Conservation (phyloP, 2,797 vertebrate species). For the Hippoglossus hippoglossus region DNA sequence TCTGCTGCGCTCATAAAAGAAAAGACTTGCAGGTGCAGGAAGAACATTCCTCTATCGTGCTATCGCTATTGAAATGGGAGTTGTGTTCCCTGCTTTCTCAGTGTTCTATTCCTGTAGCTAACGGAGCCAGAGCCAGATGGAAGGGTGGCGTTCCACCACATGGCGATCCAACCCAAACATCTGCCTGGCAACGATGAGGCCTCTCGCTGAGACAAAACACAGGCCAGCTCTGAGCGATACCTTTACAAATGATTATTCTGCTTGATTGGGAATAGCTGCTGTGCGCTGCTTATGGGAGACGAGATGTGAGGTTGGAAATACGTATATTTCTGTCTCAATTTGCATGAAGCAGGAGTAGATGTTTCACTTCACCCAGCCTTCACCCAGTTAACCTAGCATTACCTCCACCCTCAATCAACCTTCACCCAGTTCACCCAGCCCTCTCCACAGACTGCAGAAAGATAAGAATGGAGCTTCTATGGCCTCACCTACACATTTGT, state of each 20-base stretch:
- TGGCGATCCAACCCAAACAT: constrained; percentile 80
- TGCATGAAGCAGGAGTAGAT: neutral
- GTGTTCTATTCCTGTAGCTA: constrained; percentile 77
- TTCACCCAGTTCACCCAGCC: constrained; percentile 1
- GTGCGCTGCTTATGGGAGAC: constrained; percentile 26
- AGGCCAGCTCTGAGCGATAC: constrained; percentile 60
- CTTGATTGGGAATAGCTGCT: constrained; percentile 58
- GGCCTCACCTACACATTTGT: neutral
- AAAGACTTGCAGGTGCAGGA: constrained; percentile 77
- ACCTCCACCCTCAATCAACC: neutral
- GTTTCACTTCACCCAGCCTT: constrained; percentile 18
- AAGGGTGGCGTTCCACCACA: constrained; percentile 74
- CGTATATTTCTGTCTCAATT: neutral
- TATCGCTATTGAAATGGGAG: constrained; percentile 60
- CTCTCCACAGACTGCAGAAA: neutral
- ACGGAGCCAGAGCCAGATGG: constrained; percentile 66
- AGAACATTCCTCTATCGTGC: constrained; percentile 67
- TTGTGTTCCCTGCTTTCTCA: constrained; percentile 74
- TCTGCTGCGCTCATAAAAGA: constrained; percentile 60
- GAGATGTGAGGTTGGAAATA: constrained; percentile 16
- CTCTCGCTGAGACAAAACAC: constrained; percentile 68
- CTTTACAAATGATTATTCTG: constrained; percentile 65
- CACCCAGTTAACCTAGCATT: constrained; percentile 1
- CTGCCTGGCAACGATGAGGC: constrained; percentile 66
- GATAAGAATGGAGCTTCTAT: neutral